phyloP scores from a whole-genome alignment of 2,113 vertebrate genomes.

The Barnardius zonarius region DNA sequence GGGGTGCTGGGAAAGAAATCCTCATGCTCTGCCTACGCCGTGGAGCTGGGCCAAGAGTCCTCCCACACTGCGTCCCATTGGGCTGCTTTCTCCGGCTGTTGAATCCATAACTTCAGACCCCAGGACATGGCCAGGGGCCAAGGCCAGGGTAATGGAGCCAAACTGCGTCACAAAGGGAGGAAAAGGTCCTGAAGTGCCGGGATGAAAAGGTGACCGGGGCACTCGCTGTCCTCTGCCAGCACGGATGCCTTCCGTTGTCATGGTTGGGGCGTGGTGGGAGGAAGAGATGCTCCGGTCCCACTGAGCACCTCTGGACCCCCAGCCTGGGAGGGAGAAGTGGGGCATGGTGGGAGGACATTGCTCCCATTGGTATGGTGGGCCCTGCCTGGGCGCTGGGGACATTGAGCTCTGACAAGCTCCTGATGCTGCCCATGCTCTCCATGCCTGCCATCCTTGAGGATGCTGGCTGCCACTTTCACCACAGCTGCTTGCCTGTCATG shows the following conservation, averaged over 20 bases:
- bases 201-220: conserved; percentile 40
- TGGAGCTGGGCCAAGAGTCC: conserved; percentile 40
- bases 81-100: conserved; percentile 50
- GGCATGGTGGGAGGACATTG: accelerated
- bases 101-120: conserved; percentile 64
- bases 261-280: accelerated
- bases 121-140: conserved; percentile 21
- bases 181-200: conserved; percentile 48
- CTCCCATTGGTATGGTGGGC: neutral
- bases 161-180: conserved; percentile 66
- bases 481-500: neutral
- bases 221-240: neutral
- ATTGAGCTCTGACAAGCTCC: neutral
- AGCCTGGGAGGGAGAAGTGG: neutral
- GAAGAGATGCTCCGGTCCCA: neutral
- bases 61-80: conserved; percentile 16
- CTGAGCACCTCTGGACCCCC: neutral
- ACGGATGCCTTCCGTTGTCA: accelerated
- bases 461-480: neutral
- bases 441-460: neutral
- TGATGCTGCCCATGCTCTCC: neutral
- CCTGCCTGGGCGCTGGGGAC: neutral
- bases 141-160: neutral
- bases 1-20: conserved; percentile 27
- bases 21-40: conserved; percentile 32